Conservation (phyloP, 2,888 invertebrate species). For the Acronicta aceris region DNA sequence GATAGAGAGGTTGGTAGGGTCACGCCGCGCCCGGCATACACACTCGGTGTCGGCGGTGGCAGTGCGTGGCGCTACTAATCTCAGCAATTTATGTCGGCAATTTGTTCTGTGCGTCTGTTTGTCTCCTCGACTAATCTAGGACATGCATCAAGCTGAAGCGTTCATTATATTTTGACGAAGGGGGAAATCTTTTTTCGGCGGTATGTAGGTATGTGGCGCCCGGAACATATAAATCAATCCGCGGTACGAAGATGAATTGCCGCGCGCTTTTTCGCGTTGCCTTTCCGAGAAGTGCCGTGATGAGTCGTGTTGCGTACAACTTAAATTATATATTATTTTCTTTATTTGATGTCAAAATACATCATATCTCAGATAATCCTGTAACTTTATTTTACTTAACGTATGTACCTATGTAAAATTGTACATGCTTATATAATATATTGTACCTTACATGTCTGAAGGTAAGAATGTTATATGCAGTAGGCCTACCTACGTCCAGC, state of each 20-base stretch:
- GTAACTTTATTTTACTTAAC: too few species aligned
- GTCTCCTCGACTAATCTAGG: conserved; percentile 46
- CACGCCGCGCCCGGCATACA: not conserved
- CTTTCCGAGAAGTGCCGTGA: not conserved
- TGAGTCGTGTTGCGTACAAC: not conserved
- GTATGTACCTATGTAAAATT: too few species aligned
- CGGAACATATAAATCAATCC: conserved; percentile 41
- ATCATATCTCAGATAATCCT: too few species aligned
- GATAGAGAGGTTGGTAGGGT: conserved; percentile 3
- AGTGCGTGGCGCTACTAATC: conserved; percentile 29
- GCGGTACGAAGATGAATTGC: conserved; percentile 15
- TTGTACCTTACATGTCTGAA: too few species aligned
- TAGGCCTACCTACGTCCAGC: too few species aligned
- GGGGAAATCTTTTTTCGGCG: conserved; percentile 23
- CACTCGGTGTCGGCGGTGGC: not conserved
- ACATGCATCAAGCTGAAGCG: conserved; percentile 45
- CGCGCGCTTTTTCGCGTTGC: not conserved
- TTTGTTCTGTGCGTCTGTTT: conserved; percentile 48
- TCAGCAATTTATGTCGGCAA: conserved; percentile 49
- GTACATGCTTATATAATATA: too few species aligned
- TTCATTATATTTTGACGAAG: conserved; percentile 47
- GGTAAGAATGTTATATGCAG: too few species aligned
- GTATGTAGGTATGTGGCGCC: conserved; percentile 28
- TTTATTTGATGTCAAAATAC: too few species aligned
- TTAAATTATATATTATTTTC: too few species aligned